A percentile compares a stretch with the other conserved stretches of the same genome.
Conservation (phyloP, 2,888 invertebrate genomes). For the Conistra vaccinii region DNA sequence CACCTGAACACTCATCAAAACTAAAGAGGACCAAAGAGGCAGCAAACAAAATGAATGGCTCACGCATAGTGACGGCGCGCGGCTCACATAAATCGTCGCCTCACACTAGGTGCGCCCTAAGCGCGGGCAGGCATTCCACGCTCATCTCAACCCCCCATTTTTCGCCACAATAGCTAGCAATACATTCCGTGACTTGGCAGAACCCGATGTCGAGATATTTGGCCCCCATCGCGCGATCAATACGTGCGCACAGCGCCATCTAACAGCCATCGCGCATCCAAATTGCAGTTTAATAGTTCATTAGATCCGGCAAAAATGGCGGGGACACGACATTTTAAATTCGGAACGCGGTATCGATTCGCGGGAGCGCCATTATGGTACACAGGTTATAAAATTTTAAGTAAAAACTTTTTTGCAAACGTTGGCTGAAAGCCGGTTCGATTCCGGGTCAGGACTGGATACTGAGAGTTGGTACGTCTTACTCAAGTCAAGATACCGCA, state of each 20-base stretch:
- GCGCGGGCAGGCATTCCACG: slow-evolving; percentile 77
- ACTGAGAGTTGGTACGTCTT: slow-evolving; percentile 41
- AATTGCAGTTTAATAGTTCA: slow-evolving; percentile 91
- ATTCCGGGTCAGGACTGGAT: slow-evolving; percentile 64
- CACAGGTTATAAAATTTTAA: slow-evolving; percentile 63
- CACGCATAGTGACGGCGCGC: slow-evolving; percentile 49
- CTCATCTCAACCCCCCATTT: slow-evolving; percentile 87
- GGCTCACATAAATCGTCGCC: slow-evolving; percentile 62
- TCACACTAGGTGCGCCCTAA: slow-evolving; percentile 70
- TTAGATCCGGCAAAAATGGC: slow-evolving; percentile 90
- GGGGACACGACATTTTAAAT: slow-evolving; percentile 89
- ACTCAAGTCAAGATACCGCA: slow-evolving; percentile 30
- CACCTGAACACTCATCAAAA: slow-evolving; percentile 20
- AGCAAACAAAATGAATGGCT: slow-evolving; percentile 38
- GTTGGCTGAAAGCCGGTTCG: slow-evolving; percentile 60
- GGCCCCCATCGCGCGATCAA: slow-evolving; percentile 87
- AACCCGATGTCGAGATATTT: slow-evolving; percentile 86
- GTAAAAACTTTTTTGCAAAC: slow-evolving; percentile 48
- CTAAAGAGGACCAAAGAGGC: slow-evolving; percentile 27
- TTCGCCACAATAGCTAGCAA: slow-evolving; percentile 90
- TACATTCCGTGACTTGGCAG: slow-evolving; percentile 91
- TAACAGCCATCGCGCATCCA: slow-evolving; percentile 88
- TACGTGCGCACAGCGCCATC: slow-evolving; percentile 89
- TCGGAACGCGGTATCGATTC: slow-evolving; percentile 88
- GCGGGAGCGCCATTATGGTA: slow-evolving; percentile 70